These are phyloP conservation scores for Caenorhabditis sp. DNA, from an alignment of 2,888 invertebrate genomes.

Conservation along the genomic window DNA sequence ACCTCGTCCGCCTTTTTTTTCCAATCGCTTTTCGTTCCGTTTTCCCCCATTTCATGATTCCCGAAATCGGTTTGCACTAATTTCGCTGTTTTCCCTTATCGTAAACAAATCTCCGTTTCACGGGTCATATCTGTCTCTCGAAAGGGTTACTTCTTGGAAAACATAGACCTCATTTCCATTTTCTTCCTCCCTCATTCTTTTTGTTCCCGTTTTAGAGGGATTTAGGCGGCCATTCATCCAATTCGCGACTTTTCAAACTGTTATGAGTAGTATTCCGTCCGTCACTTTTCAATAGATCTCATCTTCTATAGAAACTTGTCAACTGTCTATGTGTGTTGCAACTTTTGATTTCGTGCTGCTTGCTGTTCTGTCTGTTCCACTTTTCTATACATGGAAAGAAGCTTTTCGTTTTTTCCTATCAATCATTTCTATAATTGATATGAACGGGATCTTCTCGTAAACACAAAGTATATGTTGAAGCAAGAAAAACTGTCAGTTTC, in stretches of 20 bases:
- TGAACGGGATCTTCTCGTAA: not conserved
- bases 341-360: not conserved
- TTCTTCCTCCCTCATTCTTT: not conserved
- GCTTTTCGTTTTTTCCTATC: not conserved
- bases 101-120: conserved; percentile 57
- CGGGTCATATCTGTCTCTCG: conserved; percentile 55
- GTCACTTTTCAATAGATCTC: conserved; percentile 11
- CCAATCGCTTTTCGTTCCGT: too few relatives aligned
- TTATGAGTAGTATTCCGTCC: conserved; percentile 43
- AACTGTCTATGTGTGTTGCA: not conserved
- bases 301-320: conserved; percentile 32
- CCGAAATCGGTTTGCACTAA: conserved; percentile 51
- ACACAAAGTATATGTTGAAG: conserved; percentile 5
- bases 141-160: conserved; percentile 60
- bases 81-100: conserved; percentile 43
- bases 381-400: not conserved
- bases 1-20: too few relatives aligned
- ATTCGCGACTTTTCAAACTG: conserved; percentile 63
- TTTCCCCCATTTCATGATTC: conserved; percentile 9
- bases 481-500: not conserved
- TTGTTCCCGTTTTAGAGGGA: conserved; percentile 13
- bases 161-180: conserved; percentile 60
- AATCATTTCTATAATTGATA: conserved; percentile 4
- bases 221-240: conserved; percentile 43
- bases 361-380: conserved; percentile 10